phyloP scores from a whole-genome alignment of 2,888 invertebrate species.

The Habroteleia sp. region DNA sequence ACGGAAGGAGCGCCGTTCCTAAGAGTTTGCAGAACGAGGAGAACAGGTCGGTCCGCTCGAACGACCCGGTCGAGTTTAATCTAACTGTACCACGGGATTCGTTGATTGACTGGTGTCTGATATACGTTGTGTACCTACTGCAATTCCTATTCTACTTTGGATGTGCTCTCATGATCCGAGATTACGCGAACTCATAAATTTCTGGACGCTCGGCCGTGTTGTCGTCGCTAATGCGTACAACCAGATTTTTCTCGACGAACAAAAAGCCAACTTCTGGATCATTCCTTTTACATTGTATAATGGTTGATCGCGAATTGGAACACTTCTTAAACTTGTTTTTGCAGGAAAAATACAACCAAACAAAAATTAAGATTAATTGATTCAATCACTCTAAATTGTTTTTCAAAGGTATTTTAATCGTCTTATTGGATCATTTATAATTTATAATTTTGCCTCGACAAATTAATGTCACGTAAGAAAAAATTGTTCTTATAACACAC shows the following conservation, averaged over 20 bases:
- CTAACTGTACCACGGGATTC: constrained; percentile 68
- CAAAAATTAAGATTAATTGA: neutral
- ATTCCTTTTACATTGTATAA: constrained; percentile 9
- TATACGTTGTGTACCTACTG: constrained; percentile 41
- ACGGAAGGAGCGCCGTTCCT: constrained; percentile 52
- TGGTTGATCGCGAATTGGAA: constrained; percentile 18
- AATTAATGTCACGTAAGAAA: no score
- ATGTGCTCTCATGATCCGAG: constrained; percentile 37
- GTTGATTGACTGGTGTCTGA: constrained; percentile 61
- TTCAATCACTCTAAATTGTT: no score
- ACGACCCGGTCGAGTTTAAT: constrained; percentile 70
- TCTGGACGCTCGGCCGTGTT: constrained; percentile 13
- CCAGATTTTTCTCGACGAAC: constrained; percentile 5
- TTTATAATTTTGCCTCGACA: no score
- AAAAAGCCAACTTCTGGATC: constrained; percentile 17
- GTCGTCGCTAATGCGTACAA: neutral
- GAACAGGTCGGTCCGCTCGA: constrained; percentile 67
- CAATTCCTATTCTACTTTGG: constrained; percentile 59
- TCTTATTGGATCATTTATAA: no score
- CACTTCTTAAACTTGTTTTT: neutral
- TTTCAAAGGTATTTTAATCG: no score
- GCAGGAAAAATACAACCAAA: neutral
- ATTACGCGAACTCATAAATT: constrained; percentile 50
- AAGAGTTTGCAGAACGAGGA: constrained; percentile 54
- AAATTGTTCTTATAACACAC: no score